These are phyloP conservation scores for Fragum whitleyi DNA, from an alignment of 2,888 invertebrate species.

Conservation along the genomic window DNA sequence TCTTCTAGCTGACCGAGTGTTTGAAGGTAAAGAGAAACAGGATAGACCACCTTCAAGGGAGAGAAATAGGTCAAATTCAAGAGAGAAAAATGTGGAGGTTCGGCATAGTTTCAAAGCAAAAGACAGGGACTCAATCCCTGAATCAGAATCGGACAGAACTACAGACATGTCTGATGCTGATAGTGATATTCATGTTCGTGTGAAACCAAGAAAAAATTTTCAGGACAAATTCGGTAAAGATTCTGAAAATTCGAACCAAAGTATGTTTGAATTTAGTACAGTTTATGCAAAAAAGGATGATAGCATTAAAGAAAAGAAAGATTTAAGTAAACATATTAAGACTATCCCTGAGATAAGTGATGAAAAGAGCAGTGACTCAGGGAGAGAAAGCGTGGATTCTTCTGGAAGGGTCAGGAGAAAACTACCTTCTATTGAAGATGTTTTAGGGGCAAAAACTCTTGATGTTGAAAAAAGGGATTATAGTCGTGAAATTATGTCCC, in stretches of 20 bases:
- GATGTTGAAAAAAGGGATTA: background rate
- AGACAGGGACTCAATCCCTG: constrained; percentile 2
- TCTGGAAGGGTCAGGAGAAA: constrained; percentile 49
- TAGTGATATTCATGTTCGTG: constrained; percentile 20
- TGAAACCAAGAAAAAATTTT: background rate
- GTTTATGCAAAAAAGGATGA: constrained; percentile 56
- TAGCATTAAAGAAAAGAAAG: constrained; percentile 11
- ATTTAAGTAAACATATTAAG: background rate
- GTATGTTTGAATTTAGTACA: constrained; percentile 60
- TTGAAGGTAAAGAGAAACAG: constrained; percentile 11
- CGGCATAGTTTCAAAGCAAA: constrained; percentile 18
- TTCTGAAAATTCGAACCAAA: constrained; percentile 25
- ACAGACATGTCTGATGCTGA: constrained; percentile 20
- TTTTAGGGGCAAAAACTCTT: constrained; percentile 45
- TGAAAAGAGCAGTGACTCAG: constrained; percentile 50
- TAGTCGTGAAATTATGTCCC: background rate
- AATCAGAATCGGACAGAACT: constrained; percentile 22
- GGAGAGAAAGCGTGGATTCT: constrained; percentile 53
- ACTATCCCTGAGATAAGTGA: constrained; percentile 21
- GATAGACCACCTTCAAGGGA: constrained; percentile 32
- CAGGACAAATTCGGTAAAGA: constrained; percentile 2
- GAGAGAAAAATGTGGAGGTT: constrained; percentile 26
- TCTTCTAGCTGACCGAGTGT: constrained; percentile 51
- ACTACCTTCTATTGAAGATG: constrained; percentile 63
- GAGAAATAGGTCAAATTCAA: constrained; percentile 36